These are phyloP conservation scores for Norana najaformis DNA, from an alignment of 2,888 invertebrate genomes.

Conservation along the genomic window DNA sequence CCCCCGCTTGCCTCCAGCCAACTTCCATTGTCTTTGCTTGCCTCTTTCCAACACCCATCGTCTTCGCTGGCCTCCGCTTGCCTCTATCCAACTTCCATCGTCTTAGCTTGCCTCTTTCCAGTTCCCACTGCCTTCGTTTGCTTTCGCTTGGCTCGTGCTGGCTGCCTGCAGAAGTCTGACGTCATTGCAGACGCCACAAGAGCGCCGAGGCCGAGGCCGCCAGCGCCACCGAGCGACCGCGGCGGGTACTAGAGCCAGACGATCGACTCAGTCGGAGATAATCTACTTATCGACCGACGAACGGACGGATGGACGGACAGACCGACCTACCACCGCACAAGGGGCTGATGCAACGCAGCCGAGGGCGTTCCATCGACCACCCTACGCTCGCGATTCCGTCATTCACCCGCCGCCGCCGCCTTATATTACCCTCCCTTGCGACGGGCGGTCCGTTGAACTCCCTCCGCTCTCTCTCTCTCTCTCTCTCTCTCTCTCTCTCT, in stretches of 20 bases:
- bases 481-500: not conserved
- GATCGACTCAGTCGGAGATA: not conserved
- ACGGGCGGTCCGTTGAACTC: not conserved
- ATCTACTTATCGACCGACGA: slow-evolving; percentile 13
- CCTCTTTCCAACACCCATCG: too few species aligned
- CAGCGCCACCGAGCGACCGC: slow-evolving; percentile 16
- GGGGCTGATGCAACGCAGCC: not conserved
- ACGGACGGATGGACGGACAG: not conserved
- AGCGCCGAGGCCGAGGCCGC: not conserved
- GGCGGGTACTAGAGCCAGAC: slow-evolving; percentile 5
- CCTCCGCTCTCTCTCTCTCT: not conserved
- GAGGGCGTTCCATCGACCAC: not conserved
- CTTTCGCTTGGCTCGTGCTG: not conserved
- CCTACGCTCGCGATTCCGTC: not conserved
- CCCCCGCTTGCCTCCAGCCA: not conserved
- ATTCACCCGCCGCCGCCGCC: not conserved
- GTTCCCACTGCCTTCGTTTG: not conserved
- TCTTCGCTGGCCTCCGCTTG: too few species aligned
- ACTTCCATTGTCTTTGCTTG: not conserved
- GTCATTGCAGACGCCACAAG: not conserved
- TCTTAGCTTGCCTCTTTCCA: too few species aligned
- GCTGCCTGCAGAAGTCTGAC: not conserved
- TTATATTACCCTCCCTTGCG: not conserved
- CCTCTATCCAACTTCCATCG: too few species aligned
- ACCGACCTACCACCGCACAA: not conserved